Evolutionary conservation across 2,797 vertebrate genomes (phyloP).

Genomic region (Heliangelus exortis): DNA sequence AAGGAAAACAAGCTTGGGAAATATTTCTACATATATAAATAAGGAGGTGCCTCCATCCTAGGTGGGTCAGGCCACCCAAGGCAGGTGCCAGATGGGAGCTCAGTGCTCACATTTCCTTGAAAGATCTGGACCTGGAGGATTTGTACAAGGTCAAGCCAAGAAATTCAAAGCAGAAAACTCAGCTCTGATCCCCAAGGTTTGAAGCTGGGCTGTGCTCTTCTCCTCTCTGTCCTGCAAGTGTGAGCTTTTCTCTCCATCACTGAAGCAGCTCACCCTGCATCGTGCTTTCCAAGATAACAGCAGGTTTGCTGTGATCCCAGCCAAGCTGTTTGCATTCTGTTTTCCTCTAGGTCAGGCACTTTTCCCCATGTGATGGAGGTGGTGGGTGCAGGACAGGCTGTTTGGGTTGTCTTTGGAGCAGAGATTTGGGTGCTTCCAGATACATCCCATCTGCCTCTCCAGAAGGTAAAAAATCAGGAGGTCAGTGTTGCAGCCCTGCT

Average conservation of each 20-base stretch:
- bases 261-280: background rate
- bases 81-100: background rate
- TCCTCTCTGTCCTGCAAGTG: background rate
- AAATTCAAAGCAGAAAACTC: background rate
- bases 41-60: background rate
- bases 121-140: background rate
- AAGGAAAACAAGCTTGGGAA: background rate
- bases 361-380: background rate
- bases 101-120: background rate
- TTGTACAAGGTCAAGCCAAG: background rate
- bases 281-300: fast-evolving
- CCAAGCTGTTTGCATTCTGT: background rate
- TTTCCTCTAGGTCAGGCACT: background rate
- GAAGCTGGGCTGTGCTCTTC: background rate
- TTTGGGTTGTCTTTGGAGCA: background rate
- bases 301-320: background rate
- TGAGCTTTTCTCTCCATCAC: background rate
- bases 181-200: background rate
- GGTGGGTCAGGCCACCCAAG: background rate
- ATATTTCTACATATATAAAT: background rate
- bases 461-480: background rate
- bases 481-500: background rate
- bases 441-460: background rate
- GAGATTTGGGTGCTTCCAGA: background rate
- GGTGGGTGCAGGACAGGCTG: background rate